Percentiles rank a stretch among this genome's conserved stretches.
Conservation (phyloP, 2,797 vertebrate species). For the Anguilla marmorata region DNA sequence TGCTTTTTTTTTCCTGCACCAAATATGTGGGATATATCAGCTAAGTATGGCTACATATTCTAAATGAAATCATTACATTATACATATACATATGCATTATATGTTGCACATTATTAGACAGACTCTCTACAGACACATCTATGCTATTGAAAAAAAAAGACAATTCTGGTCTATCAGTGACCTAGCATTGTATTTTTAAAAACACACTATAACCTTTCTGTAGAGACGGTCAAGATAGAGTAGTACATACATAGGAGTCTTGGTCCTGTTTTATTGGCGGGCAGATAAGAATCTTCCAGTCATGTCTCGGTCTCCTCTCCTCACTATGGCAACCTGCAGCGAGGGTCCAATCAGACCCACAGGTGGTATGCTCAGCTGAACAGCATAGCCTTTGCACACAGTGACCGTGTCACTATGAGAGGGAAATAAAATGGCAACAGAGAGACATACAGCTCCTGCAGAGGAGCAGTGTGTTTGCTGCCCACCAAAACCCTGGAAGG, state of each 20-base stretch:
- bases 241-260: not conserved
- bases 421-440: not conserved
- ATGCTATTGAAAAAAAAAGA: not conserved
- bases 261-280: not conserved
- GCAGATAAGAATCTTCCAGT: not conserved
- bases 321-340: constrained; percentile 16
- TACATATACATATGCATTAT: not conserved
- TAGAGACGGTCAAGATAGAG: not conserved
- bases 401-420: not conserved
- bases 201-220: not conserved
- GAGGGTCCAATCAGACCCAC: not conserved
- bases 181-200: not conserved
- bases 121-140: not conserved
- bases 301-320: not conserved
- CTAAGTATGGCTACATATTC: not conserved
- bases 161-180: not conserved
- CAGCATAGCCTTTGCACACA: not conserved
- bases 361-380: not conserved
- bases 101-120: not conserved
- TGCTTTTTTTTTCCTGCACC: not conserved
- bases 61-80: not conserved
- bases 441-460: not conserved
- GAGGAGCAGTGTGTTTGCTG: not conserved
- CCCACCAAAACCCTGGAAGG: not conserved
- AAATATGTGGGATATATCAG: constrained; percentile 7